Evolutionary conservation across 2,888 invertebrate genomes (phyloP).

Genomic region (Caradrina clavipalpis): DNA sequence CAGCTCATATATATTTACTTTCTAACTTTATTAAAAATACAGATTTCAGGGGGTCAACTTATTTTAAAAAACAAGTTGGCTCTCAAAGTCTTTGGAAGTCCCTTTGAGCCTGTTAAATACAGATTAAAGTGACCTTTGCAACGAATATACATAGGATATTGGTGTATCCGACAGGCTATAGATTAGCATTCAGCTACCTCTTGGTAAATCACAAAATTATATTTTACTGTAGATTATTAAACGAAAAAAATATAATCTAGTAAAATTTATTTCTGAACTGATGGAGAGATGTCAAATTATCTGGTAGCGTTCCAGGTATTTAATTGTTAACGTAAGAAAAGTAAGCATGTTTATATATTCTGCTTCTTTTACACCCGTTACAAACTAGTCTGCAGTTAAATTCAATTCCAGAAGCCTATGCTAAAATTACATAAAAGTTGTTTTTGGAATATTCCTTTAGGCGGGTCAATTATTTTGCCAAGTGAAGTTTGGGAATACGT

Average conservation of each 20-base stretch:
- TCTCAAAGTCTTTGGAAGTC: too few species aligned
- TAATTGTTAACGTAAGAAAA: rapidly evolving
- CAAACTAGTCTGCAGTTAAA: background rate
- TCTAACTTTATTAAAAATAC: too few species aligned
- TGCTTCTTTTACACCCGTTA: background rate
- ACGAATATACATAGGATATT: too few species aligned
- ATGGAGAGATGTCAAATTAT: background rate
- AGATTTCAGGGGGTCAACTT: too few species aligned
- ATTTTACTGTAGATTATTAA: background rate
- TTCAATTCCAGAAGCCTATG: background rate
- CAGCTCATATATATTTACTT: too few species aligned
- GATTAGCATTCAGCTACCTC: too few species aligned
- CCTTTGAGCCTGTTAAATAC: too few species aligned
- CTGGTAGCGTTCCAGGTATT: slow-evolving; percentile 19
- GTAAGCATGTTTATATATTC: background rate
- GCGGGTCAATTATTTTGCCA: slow-evolving; percentile 39
- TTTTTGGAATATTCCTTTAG: background rate
- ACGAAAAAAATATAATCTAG: too few species aligned
- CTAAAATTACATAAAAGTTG: background rate
- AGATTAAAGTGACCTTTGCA: too few species aligned
- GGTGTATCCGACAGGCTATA: too few species aligned
- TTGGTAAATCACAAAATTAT: background rate
- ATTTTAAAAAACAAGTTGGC: too few species aligned
- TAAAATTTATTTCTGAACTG: slow-evolving; percentile 38
- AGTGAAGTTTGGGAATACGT: slow-evolving; percentile 15